Evolutionary conservation across 2,888 invertebrate species (phyloP).

Genomic region (Acanthosepion esculentum): DNA sequence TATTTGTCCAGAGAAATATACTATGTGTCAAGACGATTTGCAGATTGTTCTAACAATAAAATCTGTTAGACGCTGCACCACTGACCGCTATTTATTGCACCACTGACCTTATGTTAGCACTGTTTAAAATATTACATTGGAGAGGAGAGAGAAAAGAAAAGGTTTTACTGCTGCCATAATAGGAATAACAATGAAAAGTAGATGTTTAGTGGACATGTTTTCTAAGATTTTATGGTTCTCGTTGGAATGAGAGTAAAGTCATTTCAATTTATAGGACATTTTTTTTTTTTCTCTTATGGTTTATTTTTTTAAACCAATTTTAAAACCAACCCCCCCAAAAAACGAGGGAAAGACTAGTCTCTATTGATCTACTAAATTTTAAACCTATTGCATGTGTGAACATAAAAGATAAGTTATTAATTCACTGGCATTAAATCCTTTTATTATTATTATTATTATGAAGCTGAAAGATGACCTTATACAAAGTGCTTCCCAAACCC

Average conservation of each 20-base stretch:
- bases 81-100: neutral
- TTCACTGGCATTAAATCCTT: too few relatives aligned
- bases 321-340: too few relatives aligned
- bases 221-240: neutral
- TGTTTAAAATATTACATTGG: neutral
- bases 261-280: neutral
- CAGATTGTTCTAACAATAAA: neutral
- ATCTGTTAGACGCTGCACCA: neutral
- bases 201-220: neutral
- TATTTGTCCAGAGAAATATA: neutral
- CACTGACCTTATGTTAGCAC: neutral
- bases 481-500: too few relatives aligned
- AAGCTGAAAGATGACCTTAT: too few relatives aligned
- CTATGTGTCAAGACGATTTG: neutral
- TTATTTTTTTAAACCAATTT: too few relatives aligned
- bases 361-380: too few relatives aligned
- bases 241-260: too few relatives aligned
- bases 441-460: too few relatives aligned
- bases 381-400: too few relatives aligned
- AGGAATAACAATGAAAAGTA: neutral
- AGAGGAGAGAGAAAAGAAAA: neutral
- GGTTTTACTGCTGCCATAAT: neutral
- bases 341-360: too few relatives aligned
- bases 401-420: too few relatives aligned
- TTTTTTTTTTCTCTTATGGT: too few relatives aligned